Conservation (phyloP, 2,113 vertebrate species). For the Peromyscus maniculatus region DNA sequence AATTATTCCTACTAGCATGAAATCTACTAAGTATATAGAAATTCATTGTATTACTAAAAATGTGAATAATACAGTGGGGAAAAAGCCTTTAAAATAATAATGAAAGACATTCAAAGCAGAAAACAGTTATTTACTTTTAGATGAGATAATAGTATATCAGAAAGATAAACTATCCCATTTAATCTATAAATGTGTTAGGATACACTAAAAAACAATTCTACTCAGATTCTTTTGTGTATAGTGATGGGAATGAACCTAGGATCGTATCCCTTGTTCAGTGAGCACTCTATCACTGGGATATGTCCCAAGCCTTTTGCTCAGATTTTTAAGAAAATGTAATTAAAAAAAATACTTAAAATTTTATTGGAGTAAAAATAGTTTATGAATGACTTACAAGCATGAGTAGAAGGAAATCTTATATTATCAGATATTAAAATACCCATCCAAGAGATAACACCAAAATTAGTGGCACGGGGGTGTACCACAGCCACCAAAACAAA, state of each 20-base stretch:
- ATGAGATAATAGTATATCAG: neutral
- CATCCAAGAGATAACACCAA: neutral
- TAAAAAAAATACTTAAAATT: slow-evolving; percentile 43
- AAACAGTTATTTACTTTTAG: slow-evolving; percentile 13
- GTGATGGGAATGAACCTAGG: neutral
- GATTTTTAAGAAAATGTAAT: slow-evolving; percentile 12
- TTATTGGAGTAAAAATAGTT: slow-evolving; percentile 31
- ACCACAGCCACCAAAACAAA: neutral
- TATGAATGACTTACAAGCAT: neutral
- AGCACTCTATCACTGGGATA: neutral
- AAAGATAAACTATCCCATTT: neutral
- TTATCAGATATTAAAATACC: neutral
- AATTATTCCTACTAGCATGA: slow-evolving; percentile 26
- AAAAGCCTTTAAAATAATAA: slow-evolving; percentile 31
- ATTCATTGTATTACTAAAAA: slow-evolving; percentile 44
- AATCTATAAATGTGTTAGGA: slow-evolving; percentile 6
- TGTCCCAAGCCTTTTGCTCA: neutral
- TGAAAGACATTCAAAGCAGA: slow-evolving; percentile 8
- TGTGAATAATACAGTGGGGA: neutral
- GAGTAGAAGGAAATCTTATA: neutral
- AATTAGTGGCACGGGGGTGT: neutral
- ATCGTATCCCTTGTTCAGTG: neutral
- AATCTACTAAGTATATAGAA: neutral
- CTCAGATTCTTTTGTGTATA: neutral
- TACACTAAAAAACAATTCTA: neutral